Base-by-base conservation (phyloP, 2,113 vertebrate genomes). In the Dolichallabes microphthalmus region DNA sequence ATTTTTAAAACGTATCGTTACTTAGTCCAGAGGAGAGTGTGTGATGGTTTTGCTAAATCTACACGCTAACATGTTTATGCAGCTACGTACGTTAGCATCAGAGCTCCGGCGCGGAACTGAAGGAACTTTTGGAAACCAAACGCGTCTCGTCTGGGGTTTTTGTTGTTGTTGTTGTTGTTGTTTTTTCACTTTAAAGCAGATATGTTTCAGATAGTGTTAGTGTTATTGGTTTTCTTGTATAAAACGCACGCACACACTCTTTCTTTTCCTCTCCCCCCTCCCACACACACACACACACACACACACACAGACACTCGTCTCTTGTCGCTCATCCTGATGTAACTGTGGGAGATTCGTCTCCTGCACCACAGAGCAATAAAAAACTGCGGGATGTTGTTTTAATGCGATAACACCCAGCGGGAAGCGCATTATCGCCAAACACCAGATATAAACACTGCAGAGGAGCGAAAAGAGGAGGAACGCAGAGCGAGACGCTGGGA, bases 331-430 rank as follows among this genome's bases (percentile, higher is more conserved):
- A 15, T 75, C 30, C 58, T 68, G 63, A 71, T 71, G 81, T 27
- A 63, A 55, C 81, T 32, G 45, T 69, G 50, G 81, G 64, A 57
- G 81, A 22, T 82, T 71, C 2, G 12, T 4, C 64, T 57, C 30
- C 81, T 71, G 81, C 50, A 25, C 66, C 66, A 71, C n/a, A 82
- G 52, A 71, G 52, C 81, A 71, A 39, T 71, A 71, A 82, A 61
- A 75, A 82, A 25, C 66, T 55, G 66, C 64, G 71, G 81, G 52
- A 35, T 55, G 27, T 82, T 82, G 81, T 82, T 82, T 82, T 35
- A 71, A 71, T 82, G 81, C 58, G 55, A 69, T 82, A 57, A 82
- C 27, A 35, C 50, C 57, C 27, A 58, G 50, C 30, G 14, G 66
- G n/a, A 32, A 9, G 35, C 20, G 3, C 61, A 53, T 82, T 68